phyloP scores from a whole-genome alignment of 2,797 vertebrate genomes.

The Sternarchorhynchus goeldii region DNA sequence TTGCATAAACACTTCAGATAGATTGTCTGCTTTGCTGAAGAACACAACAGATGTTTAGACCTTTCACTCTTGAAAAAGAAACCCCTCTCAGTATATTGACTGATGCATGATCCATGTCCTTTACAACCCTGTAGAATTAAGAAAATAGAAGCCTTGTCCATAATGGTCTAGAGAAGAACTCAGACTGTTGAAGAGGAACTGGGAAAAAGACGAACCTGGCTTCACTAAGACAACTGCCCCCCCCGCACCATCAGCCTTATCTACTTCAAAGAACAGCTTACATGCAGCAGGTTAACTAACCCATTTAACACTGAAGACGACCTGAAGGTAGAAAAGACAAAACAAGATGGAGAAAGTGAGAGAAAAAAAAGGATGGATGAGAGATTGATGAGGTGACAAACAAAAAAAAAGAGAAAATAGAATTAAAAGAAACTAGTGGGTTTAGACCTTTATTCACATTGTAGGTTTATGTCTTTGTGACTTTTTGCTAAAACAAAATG shows the following conservation, averaged over 20 bases:
- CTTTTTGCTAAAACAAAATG: too few relatives aligned
- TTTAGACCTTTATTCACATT: too few relatives aligned
- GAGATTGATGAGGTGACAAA: constrained; percentile 28
- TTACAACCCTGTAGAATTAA: background rate
- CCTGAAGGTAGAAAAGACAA: constrained; percentile 22
- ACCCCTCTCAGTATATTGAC: background rate
- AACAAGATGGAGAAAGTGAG: background rate
- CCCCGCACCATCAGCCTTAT: background rate
- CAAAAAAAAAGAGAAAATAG: constrained; percentile 25
- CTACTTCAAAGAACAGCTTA: constrained; percentile 12
- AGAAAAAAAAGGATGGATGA: constrained; percentile 25
- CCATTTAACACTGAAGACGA: constrained; percentile 23
- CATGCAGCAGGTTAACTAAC: constrained; percentile 14
- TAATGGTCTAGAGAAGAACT: background rate
- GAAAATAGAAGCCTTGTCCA: background rate
- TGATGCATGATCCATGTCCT: too few relatives aligned
- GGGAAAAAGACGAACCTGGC: background rate
- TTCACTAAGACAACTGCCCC: background rate
- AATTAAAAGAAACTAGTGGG: constrained; percentile 1
- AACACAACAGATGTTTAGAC: background rate
- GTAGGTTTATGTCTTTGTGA: too few relatives aligned
- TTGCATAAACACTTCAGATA: background rate
- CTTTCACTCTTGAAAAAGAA: too few relatives aligned
- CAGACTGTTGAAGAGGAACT: too few relatives aligned
- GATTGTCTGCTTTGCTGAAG: background rate